These are phyloP conservation scores for Melitaea athalia DNA, from an alignment of 2,888 invertebrate species.

Conservation along the genomic window DNA sequence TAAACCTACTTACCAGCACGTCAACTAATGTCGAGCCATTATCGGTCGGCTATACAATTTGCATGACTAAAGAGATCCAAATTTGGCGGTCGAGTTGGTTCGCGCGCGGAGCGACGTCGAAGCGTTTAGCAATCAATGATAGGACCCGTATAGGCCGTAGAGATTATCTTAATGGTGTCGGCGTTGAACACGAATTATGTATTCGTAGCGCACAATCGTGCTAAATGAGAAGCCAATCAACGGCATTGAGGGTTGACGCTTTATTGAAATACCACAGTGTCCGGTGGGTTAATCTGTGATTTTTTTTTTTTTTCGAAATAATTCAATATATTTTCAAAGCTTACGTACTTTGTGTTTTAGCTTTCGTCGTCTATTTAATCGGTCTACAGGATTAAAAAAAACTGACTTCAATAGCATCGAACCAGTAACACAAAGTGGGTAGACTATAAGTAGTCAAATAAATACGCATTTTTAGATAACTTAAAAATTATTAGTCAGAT, in stretches of 20 bases:
- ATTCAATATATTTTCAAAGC: not conserved
- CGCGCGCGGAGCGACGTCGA: conserved; percentile 32
- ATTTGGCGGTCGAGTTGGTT: conserved; percentile 31
- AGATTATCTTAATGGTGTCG: conserved; percentile 76
- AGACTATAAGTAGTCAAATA: no score
- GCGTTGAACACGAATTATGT: conserved; percentile 71
- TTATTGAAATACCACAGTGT: conserved; percentile 2
- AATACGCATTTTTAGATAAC: no score
- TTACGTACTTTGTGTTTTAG: no score
- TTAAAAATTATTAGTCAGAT: no score
- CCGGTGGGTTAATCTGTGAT: no score
- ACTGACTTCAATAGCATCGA: no score
- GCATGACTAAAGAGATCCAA: conserved; percentile 33
- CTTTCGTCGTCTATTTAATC: no score
- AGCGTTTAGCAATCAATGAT: conserved; percentile 55
- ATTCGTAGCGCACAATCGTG: conserved; percentile 74
- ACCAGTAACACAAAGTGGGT: no score
- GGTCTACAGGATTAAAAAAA: no score
- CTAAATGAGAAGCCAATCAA: conserved; percentile 80
- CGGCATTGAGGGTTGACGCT: conserved; percentile 48
- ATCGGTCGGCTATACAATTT: conserved; percentile 23
- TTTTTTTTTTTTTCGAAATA: no score
- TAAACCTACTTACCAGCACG: not conserved
- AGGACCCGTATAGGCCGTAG: conserved; percentile 44
- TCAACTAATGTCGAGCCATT: conserved; percentile 14